Conservation (phyloP, 1,140 invertebrate genomes). For the Caenorhabditis remanei region DNA sequence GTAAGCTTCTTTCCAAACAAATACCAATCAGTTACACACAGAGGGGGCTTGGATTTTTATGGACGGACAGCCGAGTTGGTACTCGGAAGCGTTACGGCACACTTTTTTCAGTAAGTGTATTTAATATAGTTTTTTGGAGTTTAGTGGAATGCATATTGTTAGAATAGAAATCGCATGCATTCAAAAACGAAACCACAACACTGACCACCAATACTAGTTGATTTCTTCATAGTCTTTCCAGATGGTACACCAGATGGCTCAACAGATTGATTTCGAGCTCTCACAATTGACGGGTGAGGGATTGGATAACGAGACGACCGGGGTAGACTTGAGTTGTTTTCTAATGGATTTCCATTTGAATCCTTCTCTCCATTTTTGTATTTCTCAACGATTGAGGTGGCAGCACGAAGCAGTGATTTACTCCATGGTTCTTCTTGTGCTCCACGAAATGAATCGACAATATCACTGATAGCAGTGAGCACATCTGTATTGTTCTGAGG, state of each 20-base stretch:
- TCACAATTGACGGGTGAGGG: constrained; percentile 1
- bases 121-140: not conserved
- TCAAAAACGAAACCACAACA: constrained; percentile 1
- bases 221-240: constrained; percentile 7
- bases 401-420: constrained; percentile 33
- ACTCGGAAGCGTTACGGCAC: constrained; percentile 10
- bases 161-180: not conserved
- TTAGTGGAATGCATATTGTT: not conserved
- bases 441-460: constrained; percentile 40
- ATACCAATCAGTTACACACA: constrained; percentile 16
- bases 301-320: not conserved
- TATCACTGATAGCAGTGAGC: constrained; percentile 48
- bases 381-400: constrained; percentile 37
- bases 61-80: constrained; percentile 3
- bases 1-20: constrained; percentile 29
- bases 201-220: constrained; percentile 50
- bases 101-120: not conserved
- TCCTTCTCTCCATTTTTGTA: constrained; percentile 37
- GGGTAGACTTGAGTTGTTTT: not conserved
- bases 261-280: constrained; percentile 33
- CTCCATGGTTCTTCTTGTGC: constrained; percentile 51
- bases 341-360: constrained; percentile 36
- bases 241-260: constrained; percentile 23
- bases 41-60: constrained; percentile 6
- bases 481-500: constrained; percentile 43